phyloP scores from a whole-genome alignment of 2,113 vertebrate species.

The Gnathonemus longibarbis region DNA sequence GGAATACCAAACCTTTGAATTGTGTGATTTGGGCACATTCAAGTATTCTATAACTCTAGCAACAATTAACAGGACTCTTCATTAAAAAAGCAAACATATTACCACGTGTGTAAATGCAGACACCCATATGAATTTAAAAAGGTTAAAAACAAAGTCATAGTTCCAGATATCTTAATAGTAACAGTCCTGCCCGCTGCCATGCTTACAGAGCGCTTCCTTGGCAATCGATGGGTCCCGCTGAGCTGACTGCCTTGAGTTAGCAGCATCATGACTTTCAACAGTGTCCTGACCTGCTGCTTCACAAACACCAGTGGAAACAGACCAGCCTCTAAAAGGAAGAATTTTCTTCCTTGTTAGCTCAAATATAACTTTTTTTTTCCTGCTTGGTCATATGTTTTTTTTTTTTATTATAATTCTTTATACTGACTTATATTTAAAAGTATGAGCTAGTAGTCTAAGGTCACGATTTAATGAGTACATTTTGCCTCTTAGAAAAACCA shows the following conservation, averaged over 20 bases:
- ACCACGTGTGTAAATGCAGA: background rate
- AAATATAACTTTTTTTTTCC: background rate
- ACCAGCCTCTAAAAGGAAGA: background rate
- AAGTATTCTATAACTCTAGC: background rate
- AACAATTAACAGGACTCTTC: background rate
- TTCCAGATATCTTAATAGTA: background rate
- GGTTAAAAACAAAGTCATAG: background rate
- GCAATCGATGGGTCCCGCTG: background rate
- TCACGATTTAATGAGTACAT: background rate
- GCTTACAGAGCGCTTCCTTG: background rate
- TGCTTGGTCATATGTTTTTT: background rate
- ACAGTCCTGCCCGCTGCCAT: background rate
- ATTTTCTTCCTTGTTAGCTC: background rate
- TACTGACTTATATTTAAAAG: background rate
- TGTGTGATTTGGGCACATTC: background rate
- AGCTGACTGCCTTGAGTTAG: background rate
- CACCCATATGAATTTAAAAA: background rate
- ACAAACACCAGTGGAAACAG: background rate
- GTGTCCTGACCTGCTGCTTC: background rate
- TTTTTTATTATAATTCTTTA: background rate
- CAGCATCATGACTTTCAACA: background rate
- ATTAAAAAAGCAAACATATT: background rate
- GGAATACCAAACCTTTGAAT: background rate
- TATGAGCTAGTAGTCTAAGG: background rate
- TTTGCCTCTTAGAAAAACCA: background rate